Evolutionary conservation across 2,113 vertebrate genomes (phyloP).

Genomic region (Cariama cristata): DNA sequence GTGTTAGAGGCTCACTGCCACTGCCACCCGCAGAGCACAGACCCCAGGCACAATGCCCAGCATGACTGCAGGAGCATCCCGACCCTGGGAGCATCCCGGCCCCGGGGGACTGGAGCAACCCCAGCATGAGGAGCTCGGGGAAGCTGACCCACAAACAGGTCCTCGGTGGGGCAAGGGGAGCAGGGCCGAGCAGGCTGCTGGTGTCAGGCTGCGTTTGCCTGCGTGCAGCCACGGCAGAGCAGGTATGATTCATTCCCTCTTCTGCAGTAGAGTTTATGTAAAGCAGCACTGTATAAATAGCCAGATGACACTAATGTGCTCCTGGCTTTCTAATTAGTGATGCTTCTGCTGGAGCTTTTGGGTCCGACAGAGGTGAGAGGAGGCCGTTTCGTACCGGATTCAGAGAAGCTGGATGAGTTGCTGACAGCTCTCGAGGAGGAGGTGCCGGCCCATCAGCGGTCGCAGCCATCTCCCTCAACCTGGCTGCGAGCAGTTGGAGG

Average conservation of each 20-base stretch:
- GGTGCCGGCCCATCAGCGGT: rapidly evolving
- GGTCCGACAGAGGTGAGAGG: neutral
- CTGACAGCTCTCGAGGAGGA: neutral
- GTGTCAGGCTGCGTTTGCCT: rapidly evolving
- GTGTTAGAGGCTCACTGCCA: rapidly evolving
- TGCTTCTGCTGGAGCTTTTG: neutral
- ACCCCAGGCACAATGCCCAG: rapidly evolving
- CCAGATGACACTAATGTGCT: slow-evolving; percentile 19
- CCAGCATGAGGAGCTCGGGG: neutral
- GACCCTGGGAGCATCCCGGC: neutral
- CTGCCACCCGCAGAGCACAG: neutral
- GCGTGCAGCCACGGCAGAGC: neutral
- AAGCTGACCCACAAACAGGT: neutral
- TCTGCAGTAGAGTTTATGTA: slow-evolving; percentile 40
- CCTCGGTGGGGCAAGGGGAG: neutral
- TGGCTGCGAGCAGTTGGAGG: neutral
- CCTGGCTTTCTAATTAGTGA: neutral
- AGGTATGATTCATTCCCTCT: slow-evolving; percentile 51
- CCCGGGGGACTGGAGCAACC: rapidly evolving
- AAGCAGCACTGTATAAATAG: slow-evolving; percentile 35
- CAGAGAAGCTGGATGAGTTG: neutral
- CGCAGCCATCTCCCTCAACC: neutral
- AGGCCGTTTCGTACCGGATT: neutral
- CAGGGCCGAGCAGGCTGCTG: neutral
- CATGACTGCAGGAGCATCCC: neutral